phyloP scores from a whole-genome alignment of 2,888 invertebrate genomes.

The Stramonita haemastoma region DNA sequence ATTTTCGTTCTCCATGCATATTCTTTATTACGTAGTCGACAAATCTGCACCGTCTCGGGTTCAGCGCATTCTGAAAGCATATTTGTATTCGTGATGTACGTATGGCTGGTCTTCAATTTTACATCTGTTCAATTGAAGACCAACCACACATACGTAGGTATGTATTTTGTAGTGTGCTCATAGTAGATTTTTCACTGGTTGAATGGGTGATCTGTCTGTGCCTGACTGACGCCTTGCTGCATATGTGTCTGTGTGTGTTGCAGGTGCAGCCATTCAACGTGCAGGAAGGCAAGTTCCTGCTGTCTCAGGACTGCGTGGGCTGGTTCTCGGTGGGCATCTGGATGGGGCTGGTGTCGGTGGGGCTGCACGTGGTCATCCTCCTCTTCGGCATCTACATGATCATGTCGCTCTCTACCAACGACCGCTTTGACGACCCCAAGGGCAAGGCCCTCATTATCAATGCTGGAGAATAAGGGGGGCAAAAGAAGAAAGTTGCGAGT shows the following conservation, averaged over 20 bases:
- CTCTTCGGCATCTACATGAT: slow-evolving; percentile 93
- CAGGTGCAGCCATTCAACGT: slow-evolving; percentile 82
- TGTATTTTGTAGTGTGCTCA: slow-evolving; percentile 47
- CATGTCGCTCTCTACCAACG: slow-evolving; percentile 96
- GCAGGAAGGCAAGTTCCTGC: slow-evolving; percentile 81
- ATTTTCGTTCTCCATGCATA: too few species aligned
- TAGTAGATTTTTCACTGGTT: too few species aligned
- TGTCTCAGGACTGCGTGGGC: slow-evolving; percentile 91
- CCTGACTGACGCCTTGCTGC: not conserved
- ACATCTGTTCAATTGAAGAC: too few species aligned
- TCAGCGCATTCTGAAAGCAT: too few species aligned
- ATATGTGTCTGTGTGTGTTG: slow-evolving; percentile 4
- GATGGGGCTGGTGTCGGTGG: slow-evolving; percentile 90
- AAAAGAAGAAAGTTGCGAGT: not conserved
- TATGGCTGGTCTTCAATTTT: too few species aligned
- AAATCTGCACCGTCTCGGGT: too few species aligned
- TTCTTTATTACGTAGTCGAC: too few species aligned
- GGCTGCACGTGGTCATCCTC: slow-evolving; percentile 88
- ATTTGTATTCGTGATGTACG: not conserved
- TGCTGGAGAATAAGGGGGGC: slow-evolving; percentile 57
- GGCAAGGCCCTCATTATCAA: slow-evolving; percentile 89
- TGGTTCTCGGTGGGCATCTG: slow-evolving; percentile 96
- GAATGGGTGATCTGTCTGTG: too few species aligned
- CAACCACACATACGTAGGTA: too few species aligned
- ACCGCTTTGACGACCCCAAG: slow-evolving; percentile 98